Evolutionary conservation across 2,888 invertebrate species (phyloP).

Genomic region (Drosophila koepferae): DNA sequence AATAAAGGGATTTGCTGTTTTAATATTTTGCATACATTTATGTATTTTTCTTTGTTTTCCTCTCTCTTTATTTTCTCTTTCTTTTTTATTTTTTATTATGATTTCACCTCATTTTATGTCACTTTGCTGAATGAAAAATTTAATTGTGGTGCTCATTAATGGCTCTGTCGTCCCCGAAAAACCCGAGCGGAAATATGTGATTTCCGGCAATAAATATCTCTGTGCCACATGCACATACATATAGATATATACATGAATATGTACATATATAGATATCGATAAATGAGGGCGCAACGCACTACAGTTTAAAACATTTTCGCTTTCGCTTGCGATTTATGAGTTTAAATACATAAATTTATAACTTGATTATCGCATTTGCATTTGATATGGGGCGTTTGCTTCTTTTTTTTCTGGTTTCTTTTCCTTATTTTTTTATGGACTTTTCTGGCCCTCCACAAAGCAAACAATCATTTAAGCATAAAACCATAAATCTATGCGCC

Average conservation of each 20-base stretch:
- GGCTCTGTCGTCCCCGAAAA: conserved; percentile 54
- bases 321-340: conserved; percentile 53
- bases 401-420: conserved; percentile 5
- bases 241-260: too few relatives aligned
- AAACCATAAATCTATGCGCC: conserved; percentile 68
- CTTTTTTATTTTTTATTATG: not conserved
- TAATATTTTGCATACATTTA: conserved; percentile 64
- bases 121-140: conserved; percentile 67
- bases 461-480: conserved; percentile 69
- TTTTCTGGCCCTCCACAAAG: conserved; percentile 16
- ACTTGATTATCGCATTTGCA: conserved; percentile 68
- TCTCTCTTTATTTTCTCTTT: not conserved
- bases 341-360: conserved; percentile 67
- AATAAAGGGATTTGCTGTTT: conserved; percentile 47
- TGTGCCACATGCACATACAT: conserved; percentile 9
- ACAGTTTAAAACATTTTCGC: conserved; percentile 21
- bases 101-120: conserved; percentile 54
- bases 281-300: conserved; percentile 15
- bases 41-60: conserved; percentile 9
- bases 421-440: conserved; percentile 15
- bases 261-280: conserved; percentile 22
- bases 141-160: conserved; percentile 74
- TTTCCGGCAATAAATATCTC: conserved; percentile 72
- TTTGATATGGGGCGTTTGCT: conserved; percentile 36
- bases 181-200: conserved; percentile 71